Percentiles rank a stretch among this genome's conserved stretches.
Evolutionary conservation across 1,140 invertebrate genomes (phyloP).

Genomic region (Monochamus saltuarius): DNA sequence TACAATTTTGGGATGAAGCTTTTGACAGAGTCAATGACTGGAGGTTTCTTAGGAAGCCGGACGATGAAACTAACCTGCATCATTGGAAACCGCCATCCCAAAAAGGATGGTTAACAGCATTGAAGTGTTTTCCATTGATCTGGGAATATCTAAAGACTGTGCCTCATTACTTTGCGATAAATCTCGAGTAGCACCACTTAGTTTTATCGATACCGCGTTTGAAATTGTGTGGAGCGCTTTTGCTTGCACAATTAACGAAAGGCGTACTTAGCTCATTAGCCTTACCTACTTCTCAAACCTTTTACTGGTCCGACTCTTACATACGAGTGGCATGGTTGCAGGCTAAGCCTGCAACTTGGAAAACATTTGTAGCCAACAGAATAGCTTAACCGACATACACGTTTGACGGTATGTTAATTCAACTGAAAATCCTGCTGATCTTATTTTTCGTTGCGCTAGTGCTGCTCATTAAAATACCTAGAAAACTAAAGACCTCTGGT

Average conservation of each 20-base stretch:
- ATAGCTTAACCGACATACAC: conserved; percentile 35
- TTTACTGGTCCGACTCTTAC: conserved; percentile 51
- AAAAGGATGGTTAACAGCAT: no score
- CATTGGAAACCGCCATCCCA: no score
- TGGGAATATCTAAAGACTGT: no score
- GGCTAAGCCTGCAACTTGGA: conserved; percentile 30
- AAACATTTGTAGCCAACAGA: conserved; percentile 47
- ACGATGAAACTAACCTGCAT: no score
- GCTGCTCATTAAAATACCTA: conserved; percentile 34
- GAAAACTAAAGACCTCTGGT: conserved; percentile 45
- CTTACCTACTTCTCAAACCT: conserved; percentile 18
- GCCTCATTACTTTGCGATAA: conserved; percentile 39
- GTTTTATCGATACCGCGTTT: conserved; percentile 37
- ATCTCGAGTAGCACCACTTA: conserved; percentile 42
- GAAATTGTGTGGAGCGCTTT: conserved; percentile 34
- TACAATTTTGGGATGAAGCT: no score
- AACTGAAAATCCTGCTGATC: conserved; percentile 51
- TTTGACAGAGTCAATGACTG: no score
- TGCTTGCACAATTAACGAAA: conserved; percentile 27
- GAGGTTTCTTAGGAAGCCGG: no score
- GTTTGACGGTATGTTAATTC: conserved; percentile 49
- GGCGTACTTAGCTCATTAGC: conserved; percentile 22
- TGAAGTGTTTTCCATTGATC: no score
- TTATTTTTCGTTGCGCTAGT: conserved; percentile 49
- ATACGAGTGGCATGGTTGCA: conserved; percentile 45